phyloP scores from a whole-genome alignment of 2,113 vertebrate genomes.

The Etheostoma cragini region DNA sequence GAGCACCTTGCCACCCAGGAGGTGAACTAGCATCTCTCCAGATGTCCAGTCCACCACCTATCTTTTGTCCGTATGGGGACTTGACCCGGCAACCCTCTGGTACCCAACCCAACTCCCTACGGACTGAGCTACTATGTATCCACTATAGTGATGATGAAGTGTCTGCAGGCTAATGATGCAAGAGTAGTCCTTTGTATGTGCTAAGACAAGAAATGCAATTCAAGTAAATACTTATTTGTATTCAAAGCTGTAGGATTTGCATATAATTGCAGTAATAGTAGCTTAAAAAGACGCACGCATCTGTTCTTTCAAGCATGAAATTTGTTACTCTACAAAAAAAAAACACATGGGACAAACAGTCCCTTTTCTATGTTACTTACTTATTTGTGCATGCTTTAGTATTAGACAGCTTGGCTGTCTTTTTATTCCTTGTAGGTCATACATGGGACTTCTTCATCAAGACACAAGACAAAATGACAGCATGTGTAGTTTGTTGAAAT shows the following conservation, averaged over 20 bases:
- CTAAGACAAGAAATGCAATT: slow-evolving; percentile 35
- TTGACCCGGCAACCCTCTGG: too few relatives aligned
- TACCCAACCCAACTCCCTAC: too few relatives aligned
- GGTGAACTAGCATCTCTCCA: too few relatives aligned
- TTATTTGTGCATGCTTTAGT: background rate
- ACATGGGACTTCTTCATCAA: background rate
- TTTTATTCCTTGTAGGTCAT: background rate
- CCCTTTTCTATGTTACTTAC: background rate
- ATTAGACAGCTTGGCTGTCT: background rate
- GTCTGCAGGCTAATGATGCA: slow-evolving; percentile 6
- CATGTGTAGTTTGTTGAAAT: background rate
- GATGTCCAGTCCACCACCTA: too few relatives aligned
- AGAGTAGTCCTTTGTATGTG: slow-evolving; percentile 7
- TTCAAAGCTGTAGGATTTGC: slow-evolving; percentile 57
- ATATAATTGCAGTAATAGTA: slow-evolving; percentile 49
- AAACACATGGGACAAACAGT: slow-evolving; percentile 6
- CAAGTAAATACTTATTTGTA: slow-evolving; percentile 52
- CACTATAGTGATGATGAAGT: slow-evolving; percentile 18
- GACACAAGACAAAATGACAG: background rate
- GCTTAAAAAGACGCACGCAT: slow-evolving; percentile 10
- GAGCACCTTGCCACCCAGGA: too few relatives aligned
- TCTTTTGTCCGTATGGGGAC: too few relatives aligned
- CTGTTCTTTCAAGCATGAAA: slow-evolving; percentile 44
- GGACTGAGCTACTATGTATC: background rate
- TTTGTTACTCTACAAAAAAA: slow-evolving; percentile 27